Evolutionary conservation across 2,113 vertebrate species (phyloP).

Genomic region (Electrona antarctica): DNA sequence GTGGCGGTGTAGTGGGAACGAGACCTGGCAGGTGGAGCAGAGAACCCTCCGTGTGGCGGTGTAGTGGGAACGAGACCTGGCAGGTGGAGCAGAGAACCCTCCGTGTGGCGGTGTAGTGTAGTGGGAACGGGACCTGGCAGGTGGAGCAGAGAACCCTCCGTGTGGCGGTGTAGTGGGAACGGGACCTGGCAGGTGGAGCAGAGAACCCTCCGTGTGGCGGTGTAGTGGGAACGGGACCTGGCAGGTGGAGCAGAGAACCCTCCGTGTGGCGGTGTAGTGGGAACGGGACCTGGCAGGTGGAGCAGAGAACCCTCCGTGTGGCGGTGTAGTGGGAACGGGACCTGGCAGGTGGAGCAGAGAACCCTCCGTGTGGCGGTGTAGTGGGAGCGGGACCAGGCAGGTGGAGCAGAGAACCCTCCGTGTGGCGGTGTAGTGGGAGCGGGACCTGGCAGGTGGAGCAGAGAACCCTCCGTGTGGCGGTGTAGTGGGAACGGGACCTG

Average conservation of each 20-base stretch:
- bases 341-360: slow-evolving; percentile 6
- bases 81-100: slow-evolving; percentile 8
- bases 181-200: slow-evolving; percentile 4
- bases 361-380: background rate
- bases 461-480: too few species aligned
- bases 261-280: background rate
- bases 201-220: slow-evolving; percentile 2
- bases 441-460: too few species aligned
- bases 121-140: background rate
- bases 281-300: slow-evolving; percentile 5
- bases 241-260: slow-evolving; percentile 6
- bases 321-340: background rate
- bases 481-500: background rate
- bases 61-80: background rate
- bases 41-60: slow-evolving; percentile 3
- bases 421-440: slow-evolving; percentile 1
- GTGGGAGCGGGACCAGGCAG: background rate
- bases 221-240: background rate
- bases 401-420: slow-evolving; percentile 1
- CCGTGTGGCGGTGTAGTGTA: slow-evolving; percentile 6
- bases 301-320: slow-evolving; percentile 1
- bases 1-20: background rate
- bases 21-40: slow-evolving; percentile 3
- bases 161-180: background rate
- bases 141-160: slow-evolving; percentile 2